Base-by-base conservation (phyloP, 2,888 invertebrate species). In the Gymnosoma rotundatum region DNA sequence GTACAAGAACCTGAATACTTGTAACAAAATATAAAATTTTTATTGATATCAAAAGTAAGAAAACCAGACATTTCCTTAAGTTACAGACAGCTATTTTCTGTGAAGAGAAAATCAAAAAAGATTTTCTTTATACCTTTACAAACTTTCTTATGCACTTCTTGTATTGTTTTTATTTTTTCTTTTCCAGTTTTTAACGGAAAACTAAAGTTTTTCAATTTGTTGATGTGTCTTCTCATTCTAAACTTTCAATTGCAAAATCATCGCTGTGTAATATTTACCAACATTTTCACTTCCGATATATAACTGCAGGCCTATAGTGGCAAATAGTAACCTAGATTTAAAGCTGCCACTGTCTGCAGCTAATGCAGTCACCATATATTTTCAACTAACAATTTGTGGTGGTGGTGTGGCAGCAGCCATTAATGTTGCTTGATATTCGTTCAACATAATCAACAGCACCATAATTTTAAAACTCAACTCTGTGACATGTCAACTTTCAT, bases 401-500 rank as follows among this genome's bases (percentile, higher is more conserved):
- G 58, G 6, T 8, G 45, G 25, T 20, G 56, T 20, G 18, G 64
- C 82, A 20, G 72, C 67, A 21, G 18, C 36, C 45, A 32, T n/a
- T 54, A 52, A 48, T 72, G 60, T 54, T 60, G 52, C 60, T 50
- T 32, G 32, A 2, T 32, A 6, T 32, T 32, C 32, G 60, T 73
- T 78, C 63, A 72, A 42, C 56, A 64, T 70, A 61, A 66, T 61
- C 66, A 78, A 70, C 76, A 72, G 36, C 78, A 64, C 20, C 42
- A 70, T 14, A 42, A 78, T 69, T 69, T 69, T 8, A 12, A 52
- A 69, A 78, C 69, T 63, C 64, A 79, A 73, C 76, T 66, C 21
- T 69, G n/a, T n/a, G 32, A 88, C 88, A 88, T 87, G 87, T 84
- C 88, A 90, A 88, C 89, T 89, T 89, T 90, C 88, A 88, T 89